Percentiles rank a stretch among this genome's conserved stretches.
Conservation (phyloP, 2,113 vertebrate species). For the Anoplopoma fimbria region DNA sequence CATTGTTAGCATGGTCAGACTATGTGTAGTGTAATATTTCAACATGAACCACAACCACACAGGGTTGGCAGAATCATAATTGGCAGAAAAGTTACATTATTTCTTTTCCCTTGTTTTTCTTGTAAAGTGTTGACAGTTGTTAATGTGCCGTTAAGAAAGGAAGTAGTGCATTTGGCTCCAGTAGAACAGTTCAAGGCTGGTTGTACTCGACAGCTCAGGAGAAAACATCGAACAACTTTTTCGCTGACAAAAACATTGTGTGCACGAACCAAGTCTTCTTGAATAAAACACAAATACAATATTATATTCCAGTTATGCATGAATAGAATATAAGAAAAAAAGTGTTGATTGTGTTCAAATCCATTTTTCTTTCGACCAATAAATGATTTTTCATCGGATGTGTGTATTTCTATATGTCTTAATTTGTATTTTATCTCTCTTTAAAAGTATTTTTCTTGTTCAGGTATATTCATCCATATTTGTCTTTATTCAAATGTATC, state of each 20-base stretch:
- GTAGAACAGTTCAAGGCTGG: constrained; percentile 30
- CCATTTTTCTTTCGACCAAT: not conserved
- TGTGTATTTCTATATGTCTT: not conserved
- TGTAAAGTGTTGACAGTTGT: not conserved
- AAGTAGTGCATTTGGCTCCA: constrained; percentile 6
- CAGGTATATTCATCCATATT: no score
- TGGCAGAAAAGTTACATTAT: not conserved
- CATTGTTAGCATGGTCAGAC: not conserved
- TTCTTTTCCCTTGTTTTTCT: not conserved
- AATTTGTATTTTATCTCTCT: not conserved
- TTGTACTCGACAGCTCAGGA: not conserved
- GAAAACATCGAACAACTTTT: no score
- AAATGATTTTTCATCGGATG: not conserved
- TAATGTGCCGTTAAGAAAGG: not conserved
- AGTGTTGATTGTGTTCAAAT: not conserved
- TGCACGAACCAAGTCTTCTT: not conserved
- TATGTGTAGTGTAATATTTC: no score
- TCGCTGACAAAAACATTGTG: not conserved
- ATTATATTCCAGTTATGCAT: no score
- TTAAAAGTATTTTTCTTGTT: not conserved
- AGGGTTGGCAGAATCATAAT: not conserved
- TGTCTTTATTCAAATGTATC: not conserved
- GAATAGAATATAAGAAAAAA: not conserved
- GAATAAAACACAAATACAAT: not conserved
- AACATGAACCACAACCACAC: not conserved